Evolutionary conservation across 2,888 invertebrate species (phyloP).

Genomic region (Norana najaformis): DNA sequence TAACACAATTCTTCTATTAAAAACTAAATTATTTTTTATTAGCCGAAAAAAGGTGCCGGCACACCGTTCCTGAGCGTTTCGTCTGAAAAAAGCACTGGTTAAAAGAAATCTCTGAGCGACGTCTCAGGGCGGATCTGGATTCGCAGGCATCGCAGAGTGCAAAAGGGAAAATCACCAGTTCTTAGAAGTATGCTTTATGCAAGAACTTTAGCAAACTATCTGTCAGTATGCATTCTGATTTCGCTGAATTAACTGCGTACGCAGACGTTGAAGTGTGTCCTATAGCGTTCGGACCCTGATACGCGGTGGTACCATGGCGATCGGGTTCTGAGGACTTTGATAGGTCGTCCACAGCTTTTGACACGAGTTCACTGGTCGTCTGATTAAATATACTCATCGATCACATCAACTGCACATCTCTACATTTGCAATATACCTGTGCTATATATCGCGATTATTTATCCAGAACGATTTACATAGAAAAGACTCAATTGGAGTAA

Average conservation of each 20-base stretch:
- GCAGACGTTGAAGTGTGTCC: neutral
- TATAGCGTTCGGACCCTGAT: neutral
- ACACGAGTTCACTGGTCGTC: no score
- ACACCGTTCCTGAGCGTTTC: no score
- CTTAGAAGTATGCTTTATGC: neutral
- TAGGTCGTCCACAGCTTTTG: no score
- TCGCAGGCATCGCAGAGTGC: no score
- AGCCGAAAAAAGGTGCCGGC: no score
- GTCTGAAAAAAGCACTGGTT: no score
- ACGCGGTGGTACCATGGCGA: neutral
- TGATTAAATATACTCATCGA: no score
- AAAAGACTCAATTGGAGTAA: neutral
- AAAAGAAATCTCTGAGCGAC: no score
- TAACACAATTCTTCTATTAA: no score
- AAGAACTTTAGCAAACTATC: neutral
- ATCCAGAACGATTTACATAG: neutral
- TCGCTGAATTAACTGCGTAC: neutral
- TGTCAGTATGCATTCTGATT: neutral
- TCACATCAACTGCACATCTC: neutral
- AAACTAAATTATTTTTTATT: no score
- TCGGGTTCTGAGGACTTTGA: neutral
- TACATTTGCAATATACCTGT: neutral
- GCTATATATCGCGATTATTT: neutral
- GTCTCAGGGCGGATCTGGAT: no score
- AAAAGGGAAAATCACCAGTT: neutral